phyloP scores from a whole-genome alignment of 2,888 invertebrate genomes.

The Andrena marginata region DNA sequence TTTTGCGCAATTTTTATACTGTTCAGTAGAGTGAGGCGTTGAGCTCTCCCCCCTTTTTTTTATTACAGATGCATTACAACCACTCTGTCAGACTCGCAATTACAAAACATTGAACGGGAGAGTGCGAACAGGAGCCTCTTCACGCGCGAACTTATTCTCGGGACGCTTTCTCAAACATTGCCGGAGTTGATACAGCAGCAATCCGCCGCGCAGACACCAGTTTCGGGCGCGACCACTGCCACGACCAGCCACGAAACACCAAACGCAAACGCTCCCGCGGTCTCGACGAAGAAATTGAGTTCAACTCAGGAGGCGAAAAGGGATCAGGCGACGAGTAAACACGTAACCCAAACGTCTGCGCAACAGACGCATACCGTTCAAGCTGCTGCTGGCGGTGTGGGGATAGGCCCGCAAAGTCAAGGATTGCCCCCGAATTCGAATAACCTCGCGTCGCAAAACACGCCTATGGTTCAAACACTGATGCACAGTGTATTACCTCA shows the following conservation, averaged over 20 bases:
- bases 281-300: conserved; percentile 77
- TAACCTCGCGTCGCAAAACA: conserved; percentile 79
- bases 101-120: conserved; percentile 83
- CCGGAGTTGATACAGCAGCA: conserved; percentile 79
- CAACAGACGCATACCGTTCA: conserved; percentile 75
- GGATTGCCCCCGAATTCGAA: conserved; percentile 81
- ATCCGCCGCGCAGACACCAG: conserved; percentile 75
- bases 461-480: conserved; percentile 83
- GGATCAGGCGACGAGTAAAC: conserved; percentile 75
- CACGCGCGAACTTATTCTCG: conserved; percentile 81
- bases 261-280: conserved; percentile 72
- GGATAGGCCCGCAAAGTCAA: conserved; percentile 76
- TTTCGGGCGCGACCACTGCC: conserved; percentile 76
- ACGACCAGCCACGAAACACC: conserved; percentile 80
- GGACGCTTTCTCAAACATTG: conserved; percentile 81
- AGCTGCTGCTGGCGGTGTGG: conserved; percentile 73
- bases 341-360: conserved; percentile 68
- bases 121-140: conserved; percentile 83
- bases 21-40: background rate
- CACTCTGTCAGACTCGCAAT: conserved; percentile 81
- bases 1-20: background rate
- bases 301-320: conserved; percentile 77
- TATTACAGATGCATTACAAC: conserved; percentile 81
- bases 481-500: conserved; percentile 84
- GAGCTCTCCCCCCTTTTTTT: background rate